phyloP scores from a whole-genome alignment of 1,140 invertebrate genomes.

The Eciton burchellii region DNA sequence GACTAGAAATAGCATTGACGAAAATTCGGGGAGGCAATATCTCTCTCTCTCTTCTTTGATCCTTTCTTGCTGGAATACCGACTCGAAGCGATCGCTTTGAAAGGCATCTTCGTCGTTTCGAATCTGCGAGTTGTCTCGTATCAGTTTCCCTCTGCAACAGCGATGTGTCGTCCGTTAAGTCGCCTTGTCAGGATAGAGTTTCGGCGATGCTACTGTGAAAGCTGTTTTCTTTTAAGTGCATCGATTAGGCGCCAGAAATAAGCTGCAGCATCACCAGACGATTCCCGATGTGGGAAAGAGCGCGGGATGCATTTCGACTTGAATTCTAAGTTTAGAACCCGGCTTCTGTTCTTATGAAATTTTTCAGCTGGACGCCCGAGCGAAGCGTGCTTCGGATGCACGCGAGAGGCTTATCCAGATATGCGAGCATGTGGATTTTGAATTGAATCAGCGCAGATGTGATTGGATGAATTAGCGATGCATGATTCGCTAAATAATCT shows the following conservation, averaged over 20 bases:
- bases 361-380: conserved; percentile 23
- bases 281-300: conserved; percentile 41
- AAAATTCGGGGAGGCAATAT: no score
- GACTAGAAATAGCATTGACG: no score
- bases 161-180: not conserved
- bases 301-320: not conserved
- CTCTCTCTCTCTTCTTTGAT: no score
- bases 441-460: no score
- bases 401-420: not conserved
- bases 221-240: conserved; percentile 21
- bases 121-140: no score
- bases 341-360: conserved; percentile 18
- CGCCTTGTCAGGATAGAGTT: not conserved
- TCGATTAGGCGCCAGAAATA: conserved; percentile 29
- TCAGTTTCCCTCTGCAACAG: not conserved
- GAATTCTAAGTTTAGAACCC: conserved; percentile 45
- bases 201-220: not conserved
- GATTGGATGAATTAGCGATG: not conserved
- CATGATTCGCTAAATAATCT: not conserved
- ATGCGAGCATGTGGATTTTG: not conserved
- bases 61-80: no score
- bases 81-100: no score
- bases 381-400: not conserved
- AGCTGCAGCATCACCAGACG: not conserved
- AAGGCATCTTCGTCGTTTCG: no score